Base-by-base conservation (phyloP, 2,797 vertebrate genomes). In the Neoniphon sammara region DNA sequence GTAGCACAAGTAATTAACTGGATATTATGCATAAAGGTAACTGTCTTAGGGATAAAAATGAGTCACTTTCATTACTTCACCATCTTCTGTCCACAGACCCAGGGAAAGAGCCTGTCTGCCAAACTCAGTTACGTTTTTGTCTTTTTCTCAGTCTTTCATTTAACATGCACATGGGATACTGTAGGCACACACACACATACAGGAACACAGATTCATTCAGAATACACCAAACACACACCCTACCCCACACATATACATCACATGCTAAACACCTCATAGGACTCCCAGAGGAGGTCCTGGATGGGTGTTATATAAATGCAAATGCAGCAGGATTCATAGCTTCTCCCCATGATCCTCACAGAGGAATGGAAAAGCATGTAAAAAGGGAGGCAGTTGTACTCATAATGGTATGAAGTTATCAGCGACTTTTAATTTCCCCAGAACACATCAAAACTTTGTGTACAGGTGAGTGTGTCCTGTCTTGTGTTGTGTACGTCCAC, bases 271-370 rank as follows among this genome's bases (percentile, higher is more conserved):
- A 58, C 31, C 36, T 85, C 50, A 59, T 1, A 42, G 71, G 36
- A n/a, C 52, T 65, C 52, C 80, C 56, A 39, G 27, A 67, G 42
- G 65, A 82, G 25, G 21, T 39, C 81, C 42, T 14, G 30, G 66
- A 70, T 76, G 70, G 79, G 70, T 55, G 62, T 69, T 85, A 79
- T 87, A 81, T 86, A 87, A 86, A 91, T 87, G 82, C 76, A 87
- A 90, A 89, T 83, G 52, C 67, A 46, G 66, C 62, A 75, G 74
- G 72, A 83, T 70, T 81, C 65, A 72, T 42, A 62, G 60, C 55
- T 31, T 14, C 47, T 57, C 59, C 25, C 10, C 46, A 77, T 75
- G 42, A 76, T 74, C 34, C 47, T 73, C n/a, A 55, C n/a, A 46
- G 50, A 82, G 49, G 27, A 61, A 21, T 17, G n/a, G 14, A 52